Base-by-base conservation (phyloP, 2,888 invertebrate species). In the Pherbina coryleti region DNA sequence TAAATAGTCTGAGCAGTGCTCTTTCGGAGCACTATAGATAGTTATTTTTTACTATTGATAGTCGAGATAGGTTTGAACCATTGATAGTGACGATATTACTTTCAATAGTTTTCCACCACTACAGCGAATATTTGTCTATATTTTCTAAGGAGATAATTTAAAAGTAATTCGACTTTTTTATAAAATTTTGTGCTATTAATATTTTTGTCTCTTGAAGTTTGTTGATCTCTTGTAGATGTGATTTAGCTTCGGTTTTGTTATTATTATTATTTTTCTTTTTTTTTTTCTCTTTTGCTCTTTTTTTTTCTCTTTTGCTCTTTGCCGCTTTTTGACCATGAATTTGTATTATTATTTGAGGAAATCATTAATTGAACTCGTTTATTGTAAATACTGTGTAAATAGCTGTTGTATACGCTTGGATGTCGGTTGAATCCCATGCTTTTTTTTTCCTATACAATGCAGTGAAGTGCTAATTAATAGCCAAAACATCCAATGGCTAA, bases 401-500 rank as follows among this genome's bases (percentile, higher is more conserved):
- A 31, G 3, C 14, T 44, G 19, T 55, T 60, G 25, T 14, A 51
- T 51, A 51, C 19, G 17, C 11, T 64, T n/a, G 14, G 14, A 25
- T 9, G 14, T 14, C 3, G 25, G 3, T 31, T 31, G 34, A 17
- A 34, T 31, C 25, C 19, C n/a, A 55, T 55, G 25, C 34, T 25
- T 11, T 3, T 17, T 60, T 60, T 55, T 19, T 55, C 22, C 5
- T 55, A 31, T 3, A n/a, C 31, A 62, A 8, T 49, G 28, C 28
- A 57, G 57, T 14, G 19, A 83, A 83, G 84, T 85, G 85, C 72
- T 85, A 85, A 85, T 86, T 86, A 70, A 75, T 71, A 44, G 70
- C 44, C 51, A 70, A 67, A 70, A 51, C 64, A 57, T 17, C 19
- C 49, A 62, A 55, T 11, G 28, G 22, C 51, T 14, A 11, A 44